These are phyloP conservation scores for Malthinus flaveolus DNA, from an alignment of 2,888 invertebrate genomes.

Conservation along the genomic window DNA sequence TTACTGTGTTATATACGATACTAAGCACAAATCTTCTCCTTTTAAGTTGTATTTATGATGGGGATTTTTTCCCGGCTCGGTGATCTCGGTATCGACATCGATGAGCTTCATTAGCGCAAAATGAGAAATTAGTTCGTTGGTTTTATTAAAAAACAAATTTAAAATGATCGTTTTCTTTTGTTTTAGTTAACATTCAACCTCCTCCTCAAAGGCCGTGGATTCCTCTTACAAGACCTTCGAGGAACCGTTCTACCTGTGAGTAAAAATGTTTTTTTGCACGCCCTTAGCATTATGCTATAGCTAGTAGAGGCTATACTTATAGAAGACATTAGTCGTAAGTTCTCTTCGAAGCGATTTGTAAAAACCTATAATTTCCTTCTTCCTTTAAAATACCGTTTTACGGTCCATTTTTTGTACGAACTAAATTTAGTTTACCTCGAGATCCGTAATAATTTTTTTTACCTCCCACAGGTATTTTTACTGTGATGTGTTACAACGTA, in stretches of 20 bases:
- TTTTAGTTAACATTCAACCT: conserved; percentile 85
- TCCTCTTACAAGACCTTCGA: conserved; percentile 85
- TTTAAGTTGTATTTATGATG: too few species aligned
- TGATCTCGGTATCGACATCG: background rate
- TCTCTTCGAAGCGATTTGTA: background rate
- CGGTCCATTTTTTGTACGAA: too few species aligned
- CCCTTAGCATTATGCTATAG: background rate
- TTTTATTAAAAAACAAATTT: too few species aligned
- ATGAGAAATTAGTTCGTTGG: background rate
- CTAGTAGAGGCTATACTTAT: background rate
- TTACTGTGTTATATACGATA: too few species aligned
- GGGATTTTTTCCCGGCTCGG: background rate
- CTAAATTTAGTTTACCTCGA: too few species aligned
- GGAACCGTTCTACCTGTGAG: conserved; percentile 89
- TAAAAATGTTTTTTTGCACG: conserved; percentile 47
- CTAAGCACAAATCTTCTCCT: too few species aligned
- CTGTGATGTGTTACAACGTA: conserved; percentile 99
- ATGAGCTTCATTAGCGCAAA: background rate
- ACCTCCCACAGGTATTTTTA: conserved; percentile 84
- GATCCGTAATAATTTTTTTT: too few species aligned
- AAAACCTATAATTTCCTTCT: too few species aligned
- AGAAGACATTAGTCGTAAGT: background rate
- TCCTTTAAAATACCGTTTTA: too few species aligned
- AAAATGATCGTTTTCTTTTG: conserved; percentile 41
- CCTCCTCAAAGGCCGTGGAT: conserved; percentile 97